Conservation (phyloP, 2,888 invertebrate genomes). For the Celastrina argiolus region DNA sequence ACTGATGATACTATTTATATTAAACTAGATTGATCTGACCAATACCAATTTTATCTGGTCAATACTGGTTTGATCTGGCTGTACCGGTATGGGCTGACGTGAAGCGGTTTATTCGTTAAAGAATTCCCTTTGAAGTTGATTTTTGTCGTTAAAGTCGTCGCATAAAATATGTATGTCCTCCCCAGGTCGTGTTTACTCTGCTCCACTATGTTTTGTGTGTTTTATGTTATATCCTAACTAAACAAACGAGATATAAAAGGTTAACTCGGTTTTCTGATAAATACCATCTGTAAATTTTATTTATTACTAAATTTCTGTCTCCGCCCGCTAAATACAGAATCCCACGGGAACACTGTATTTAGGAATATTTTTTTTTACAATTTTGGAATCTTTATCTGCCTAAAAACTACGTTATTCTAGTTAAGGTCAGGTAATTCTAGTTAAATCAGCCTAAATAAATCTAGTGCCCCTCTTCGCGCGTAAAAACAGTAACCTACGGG, state of each 20-base stretch:
- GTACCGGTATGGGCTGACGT: background rate
- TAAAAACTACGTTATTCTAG: too few species aligned
- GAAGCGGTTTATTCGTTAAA: background rate
- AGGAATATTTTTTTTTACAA: too few species aligned
- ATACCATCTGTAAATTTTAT: background rate
- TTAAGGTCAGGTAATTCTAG: too few species aligned
- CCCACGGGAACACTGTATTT: too few species aligned
- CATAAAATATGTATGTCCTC: background rate
- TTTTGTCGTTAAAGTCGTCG: background rate
- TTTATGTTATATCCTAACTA: background rate
- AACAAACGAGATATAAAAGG: background rate
- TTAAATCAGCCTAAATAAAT: too few species aligned
- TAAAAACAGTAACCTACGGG: too few species aligned
- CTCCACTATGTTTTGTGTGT: background rate
- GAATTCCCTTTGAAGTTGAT: constrained; percentile 6
- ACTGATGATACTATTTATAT: background rate
- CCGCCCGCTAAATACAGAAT: too few species aligned
- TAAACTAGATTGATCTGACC: background rate
- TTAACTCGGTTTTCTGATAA: background rate
- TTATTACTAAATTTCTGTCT: too few species aligned
- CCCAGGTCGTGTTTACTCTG: background rate
- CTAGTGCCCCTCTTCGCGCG: too few species aligned
- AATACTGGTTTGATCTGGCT: background rate
- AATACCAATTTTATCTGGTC: too few species aligned
- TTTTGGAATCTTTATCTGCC: too few species aligned